These are phyloP conservation scores for Toxonevra muliebris DNA, from an alignment of 2,888 invertebrate species.

Conservation along the genomic window DNA sequence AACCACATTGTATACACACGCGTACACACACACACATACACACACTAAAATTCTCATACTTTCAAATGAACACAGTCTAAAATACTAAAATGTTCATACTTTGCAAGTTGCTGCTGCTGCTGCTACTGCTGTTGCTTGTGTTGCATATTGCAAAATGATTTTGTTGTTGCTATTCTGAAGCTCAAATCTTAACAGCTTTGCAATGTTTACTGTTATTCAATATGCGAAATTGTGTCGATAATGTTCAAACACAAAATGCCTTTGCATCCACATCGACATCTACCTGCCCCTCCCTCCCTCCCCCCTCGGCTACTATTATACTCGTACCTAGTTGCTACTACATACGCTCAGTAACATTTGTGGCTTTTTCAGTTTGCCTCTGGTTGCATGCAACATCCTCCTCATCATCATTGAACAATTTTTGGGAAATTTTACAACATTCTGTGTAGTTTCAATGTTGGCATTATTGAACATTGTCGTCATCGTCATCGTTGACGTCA, in stretches of 20 bases:
- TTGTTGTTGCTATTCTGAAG: not conserved
- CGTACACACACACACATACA: conserved; percentile 6
- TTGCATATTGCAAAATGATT: not conserved
- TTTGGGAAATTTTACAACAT: too few species aligned
- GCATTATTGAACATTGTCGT: conserved; percentile 1
- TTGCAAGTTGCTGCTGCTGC: conserved; percentile 2
- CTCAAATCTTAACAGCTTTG: conserved; percentile 21
- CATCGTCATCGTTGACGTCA: conserved; percentile 7
- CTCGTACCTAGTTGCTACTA: too few species aligned
- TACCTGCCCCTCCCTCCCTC: not conserved
- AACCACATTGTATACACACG: conserved; percentile 43
- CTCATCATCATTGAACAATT: not conserved
- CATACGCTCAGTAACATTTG: too few species aligned
- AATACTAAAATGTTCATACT: not conserved
- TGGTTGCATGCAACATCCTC: not conserved
- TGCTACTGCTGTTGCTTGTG: not conserved
- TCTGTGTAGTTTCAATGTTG: not conserved
- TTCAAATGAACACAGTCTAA: not conserved
- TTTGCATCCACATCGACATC: not conserved
- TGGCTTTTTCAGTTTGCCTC: too few species aligned
- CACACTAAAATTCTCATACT: conserved; percentile 12
- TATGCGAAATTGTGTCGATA: conserved; percentile 33
- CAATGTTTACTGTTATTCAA: conserved; percentile 31
- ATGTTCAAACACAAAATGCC: conserved; percentile 16
- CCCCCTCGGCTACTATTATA: not conserved